Base-by-base conservation (phyloP, 2,113 vertebrate species). In the Oxyruncus cristatus region DNA sequence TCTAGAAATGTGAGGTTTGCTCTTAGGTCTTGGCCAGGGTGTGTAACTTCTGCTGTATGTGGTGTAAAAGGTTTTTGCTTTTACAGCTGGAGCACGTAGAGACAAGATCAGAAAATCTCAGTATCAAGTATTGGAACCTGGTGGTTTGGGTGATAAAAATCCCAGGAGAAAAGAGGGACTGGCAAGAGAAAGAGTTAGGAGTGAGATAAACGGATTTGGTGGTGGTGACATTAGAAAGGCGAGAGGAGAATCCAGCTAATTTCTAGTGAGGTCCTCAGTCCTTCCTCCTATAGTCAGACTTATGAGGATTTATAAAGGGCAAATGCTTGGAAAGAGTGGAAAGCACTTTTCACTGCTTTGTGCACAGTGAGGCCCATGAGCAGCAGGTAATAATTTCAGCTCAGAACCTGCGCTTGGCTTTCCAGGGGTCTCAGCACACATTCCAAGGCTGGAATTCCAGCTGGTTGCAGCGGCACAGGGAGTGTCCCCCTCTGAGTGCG, bases 391-490 rank as follows among this genome's bases (percentile, higher is more conserved):
- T 3, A 11, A 53, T 2, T 42, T n/a, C 44, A 50, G 28, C 53
- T 56, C 84, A 35, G 66, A 53, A 44, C 28, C 49, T 24, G 2
- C 9, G 14, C 66, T 4, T 1, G 5, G 32, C 44, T 80, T 56
- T 19, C 78, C 14, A 2, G 27, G 30, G 27, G 37, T 63, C 61
- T 58, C 50, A 21, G 52, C 46, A n/a, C 70, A 46, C 46, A 8
- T 67, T 17, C 37, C 61, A 30, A 7, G 33, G 70, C 28, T n/a
- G 33, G 23, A 62, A 63, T 28, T 41, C 27, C 61, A 41, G 61
- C 18, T 41, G 61, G 2, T 20, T 2, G 1, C 19, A 53, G 13
- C 46, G 62, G 46, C 59, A 35, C 62, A 26, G 0, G 1, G 37
- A 42, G 12, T 41, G 26, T 5, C 14, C 39, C 18, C 44, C 9